Evolutionary conservation across 2,797 vertebrate genomes (phyloP), one percentile per base, ranked within the genome.

Genomic region (Neosilurus mollespiculum): DNA sequence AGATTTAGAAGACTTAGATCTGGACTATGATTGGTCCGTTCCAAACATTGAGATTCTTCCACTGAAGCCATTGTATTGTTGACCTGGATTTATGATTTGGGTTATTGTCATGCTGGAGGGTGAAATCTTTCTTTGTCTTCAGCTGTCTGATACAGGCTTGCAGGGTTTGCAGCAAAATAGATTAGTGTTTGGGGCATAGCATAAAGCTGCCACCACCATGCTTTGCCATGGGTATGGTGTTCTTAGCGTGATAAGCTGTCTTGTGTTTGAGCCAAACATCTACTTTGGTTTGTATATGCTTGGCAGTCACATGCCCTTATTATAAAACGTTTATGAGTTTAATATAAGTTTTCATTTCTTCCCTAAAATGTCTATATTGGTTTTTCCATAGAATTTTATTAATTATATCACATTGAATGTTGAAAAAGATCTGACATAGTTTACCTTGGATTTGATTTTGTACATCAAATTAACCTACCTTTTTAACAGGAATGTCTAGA

Each of bases 121-220:
- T 72, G 70, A 72, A 49, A 14, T 24, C 15, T n/a, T 14, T 51
- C 20, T 56, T 43, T 3, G 16, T 67, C 8, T 67, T 69, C 4
- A 69, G 67, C 37, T 71, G 9, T 37, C 34, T 20, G 16, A 69
- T 18, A 72, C 6, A 30, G 24, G 9, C 53, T 9, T 56, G n/a
- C 72, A 75, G 26, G 16, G 30, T 61, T 22, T 61, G 58, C 22
- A 22, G 4, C 16, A 22, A 61, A 34, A 75, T n/a, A 77, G 26
- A 58, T 26, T 72, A 14, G 2, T n/a, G 7, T 58, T 59, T 8
- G 18, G 26, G 34, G 30, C 18, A 76, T 14, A 59, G 56, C 30
- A 59, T n/a, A 10, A 59, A 58, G 10, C 56, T 76, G 30, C 73
- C 73, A 59, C 18, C 73, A 76, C 18, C 30, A 76, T 59, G 56